Percentiles rank a stretch among this genome's conserved stretches.
Conservation (phyloP, 2,113 vertebrate genomes). For the Albula glossodonta region DNA sequence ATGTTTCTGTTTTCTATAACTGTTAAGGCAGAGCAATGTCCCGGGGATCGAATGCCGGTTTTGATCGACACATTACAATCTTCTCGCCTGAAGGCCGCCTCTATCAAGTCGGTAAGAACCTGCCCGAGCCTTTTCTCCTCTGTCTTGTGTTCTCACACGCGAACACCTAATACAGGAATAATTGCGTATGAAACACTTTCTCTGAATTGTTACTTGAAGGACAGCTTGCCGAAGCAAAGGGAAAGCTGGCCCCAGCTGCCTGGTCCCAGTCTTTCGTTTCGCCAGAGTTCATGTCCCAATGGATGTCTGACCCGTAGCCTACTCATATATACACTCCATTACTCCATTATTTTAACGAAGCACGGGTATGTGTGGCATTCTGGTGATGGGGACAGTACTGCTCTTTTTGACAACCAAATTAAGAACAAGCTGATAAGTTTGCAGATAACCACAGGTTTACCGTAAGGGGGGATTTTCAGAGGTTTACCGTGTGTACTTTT, state of each 20-base stretch:
- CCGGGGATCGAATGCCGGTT: constrained; percentile 73
- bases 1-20: not conserved
- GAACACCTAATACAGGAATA: not conserved
- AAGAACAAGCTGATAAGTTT: no score
- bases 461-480: no score
- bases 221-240: not conserved
- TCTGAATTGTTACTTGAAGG: not conserved
- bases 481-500: no score
- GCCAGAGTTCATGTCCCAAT: not conserved
- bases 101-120: constrained; percentile 73
- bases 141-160: not conserved
- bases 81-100: constrained; percentile 77
- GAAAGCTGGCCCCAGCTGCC: not conserved
- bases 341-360: not conserved
- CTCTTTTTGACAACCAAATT: not conserved
- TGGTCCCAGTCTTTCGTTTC: not conserved
- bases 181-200: not conserved
- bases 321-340: no score
- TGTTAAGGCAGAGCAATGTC: constrained; percentile 56
- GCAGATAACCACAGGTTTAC: no score
- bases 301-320: no score
- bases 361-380: not conserved
- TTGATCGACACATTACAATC: constrained; percentile 78
- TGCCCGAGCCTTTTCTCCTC: not conserved
- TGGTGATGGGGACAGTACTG: not conserved